These are phyloP conservation scores for Istiophorus platypterus DNA, from an alignment of 2,113 vertebrate species.

Conservation along the genomic window DNA sequence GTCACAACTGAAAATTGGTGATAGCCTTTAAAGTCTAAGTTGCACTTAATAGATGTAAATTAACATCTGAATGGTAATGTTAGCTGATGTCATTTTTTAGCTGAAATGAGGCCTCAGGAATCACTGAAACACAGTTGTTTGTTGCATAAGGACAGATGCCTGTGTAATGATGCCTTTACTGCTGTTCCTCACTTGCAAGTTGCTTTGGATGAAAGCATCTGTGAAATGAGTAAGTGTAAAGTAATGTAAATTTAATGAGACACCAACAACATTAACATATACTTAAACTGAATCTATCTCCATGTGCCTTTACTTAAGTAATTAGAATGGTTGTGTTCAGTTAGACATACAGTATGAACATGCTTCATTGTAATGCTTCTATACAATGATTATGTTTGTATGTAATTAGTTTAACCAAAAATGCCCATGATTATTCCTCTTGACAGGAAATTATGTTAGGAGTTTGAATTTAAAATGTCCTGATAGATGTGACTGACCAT, in stretches of 20 bases:
- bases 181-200: too few relatives aligned
- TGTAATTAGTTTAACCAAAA: not conserved
- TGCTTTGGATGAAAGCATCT: too few relatives aligned
- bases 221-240: too few relatives aligned
- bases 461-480: not conserved
- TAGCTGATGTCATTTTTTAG: too few relatives aligned
- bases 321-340: not conserved
- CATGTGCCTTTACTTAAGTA: not conserved
- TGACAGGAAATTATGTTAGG: not conserved
- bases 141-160: not conserved
- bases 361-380: not conserved
- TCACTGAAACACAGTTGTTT: not conserved
- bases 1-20: constrained; percentile 8
- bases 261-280: not conserved
- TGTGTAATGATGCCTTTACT: too few relatives aligned
- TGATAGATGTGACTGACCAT: not conserved
- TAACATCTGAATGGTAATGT: not conserved
- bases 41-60: not conserved
- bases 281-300: not conserved
- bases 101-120: not conserved
- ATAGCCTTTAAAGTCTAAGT: not conserved
- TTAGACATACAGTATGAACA: not conserved
- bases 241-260: too few relatives aligned
- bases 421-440: not conserved
- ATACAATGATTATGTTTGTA: not conserved